Evolutionary conservation across 2,113 vertebrate species (phyloP).

Genomic region (Gopherus flavomarginatus): DNA sequence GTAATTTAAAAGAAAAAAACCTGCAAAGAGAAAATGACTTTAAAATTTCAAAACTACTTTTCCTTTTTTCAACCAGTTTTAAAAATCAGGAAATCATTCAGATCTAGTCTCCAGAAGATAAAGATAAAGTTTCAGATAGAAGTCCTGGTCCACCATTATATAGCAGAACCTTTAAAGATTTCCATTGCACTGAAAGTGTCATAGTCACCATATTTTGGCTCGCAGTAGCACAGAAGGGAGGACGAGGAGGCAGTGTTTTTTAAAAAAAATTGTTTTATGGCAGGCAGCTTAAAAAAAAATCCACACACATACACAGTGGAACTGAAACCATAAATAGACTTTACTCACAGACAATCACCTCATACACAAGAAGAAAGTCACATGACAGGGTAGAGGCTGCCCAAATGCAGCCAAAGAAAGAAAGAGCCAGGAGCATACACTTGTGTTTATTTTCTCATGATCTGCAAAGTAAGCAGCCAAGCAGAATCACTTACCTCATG

Average conservation of each 20-base stretch:
- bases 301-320: not conserved
- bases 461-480: not conserved
- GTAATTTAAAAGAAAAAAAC: not conserved
- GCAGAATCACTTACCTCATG: not conserved
- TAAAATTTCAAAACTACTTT: not conserved
- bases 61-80: not conserved
- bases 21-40: not conserved
- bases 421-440: not conserved
- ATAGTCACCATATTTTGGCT: not conserved
- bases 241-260: not conserved
- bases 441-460: not conserved
- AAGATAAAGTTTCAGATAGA: not conserved
- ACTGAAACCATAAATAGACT: not conserved
- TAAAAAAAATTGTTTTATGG: not conserved
- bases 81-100: not conserved
- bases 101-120: not conserved
- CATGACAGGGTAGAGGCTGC: not conserved
- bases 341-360: not conserved
- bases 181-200: fast-evolving
- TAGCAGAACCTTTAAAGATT: not conserved
- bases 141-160: not conserved
- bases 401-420: not conserved
- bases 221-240: not conserved
- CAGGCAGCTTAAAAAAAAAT: not conserved
- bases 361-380: not conserved